Conservation (phyloP, 1,140 invertebrate species). For the Zaprionus davidi region DNA sequence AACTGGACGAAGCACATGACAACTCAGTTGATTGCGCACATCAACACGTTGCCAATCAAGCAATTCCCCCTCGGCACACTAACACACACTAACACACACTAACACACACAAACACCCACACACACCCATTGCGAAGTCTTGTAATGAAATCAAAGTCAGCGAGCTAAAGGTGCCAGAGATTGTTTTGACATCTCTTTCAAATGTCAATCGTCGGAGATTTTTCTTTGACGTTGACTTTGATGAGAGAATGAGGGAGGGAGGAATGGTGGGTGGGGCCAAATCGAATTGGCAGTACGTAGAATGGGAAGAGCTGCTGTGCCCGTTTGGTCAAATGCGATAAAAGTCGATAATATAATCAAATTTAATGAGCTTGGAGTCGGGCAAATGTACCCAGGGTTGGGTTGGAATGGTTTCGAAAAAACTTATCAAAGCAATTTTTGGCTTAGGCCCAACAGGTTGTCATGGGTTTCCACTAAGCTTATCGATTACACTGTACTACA, state of each 20-base stretch:
- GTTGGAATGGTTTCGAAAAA: background rate
- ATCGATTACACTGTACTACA: slow-evolving; percentile 52
- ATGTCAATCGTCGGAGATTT: slow-evolving; percentile 71
- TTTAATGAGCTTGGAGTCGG: slow-evolving; percentile 72
- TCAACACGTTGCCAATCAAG: slow-evolving; percentile 75
- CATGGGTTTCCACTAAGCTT: slow-evolving; percentile 50
- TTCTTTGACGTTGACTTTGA: slow-evolving; percentile 31
- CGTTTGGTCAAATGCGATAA: slow-evolving; percentile 76
- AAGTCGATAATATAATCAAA: slow-evolving; percentile 76
- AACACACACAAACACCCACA: background rate
- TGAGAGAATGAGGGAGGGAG: background rate
- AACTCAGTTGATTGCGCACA: slow-evolving; percentile 71
- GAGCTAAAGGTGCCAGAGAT: slow-evolving; percentile 69
- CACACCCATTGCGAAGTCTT: background rate
- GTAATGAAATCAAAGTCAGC: slow-evolving; percentile 56
- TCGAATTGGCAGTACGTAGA: slow-evolving; percentile 57
- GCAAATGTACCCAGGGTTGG: slow-evolving; percentile 23
- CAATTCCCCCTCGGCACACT: slow-evolving; percentile 13
- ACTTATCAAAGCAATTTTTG: slow-evolving; percentile 58
- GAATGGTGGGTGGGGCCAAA: slow-evolving; percentile 36
- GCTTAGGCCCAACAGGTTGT: slow-evolving; percentile 68
- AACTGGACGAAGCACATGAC: slow-evolving; percentile 39
- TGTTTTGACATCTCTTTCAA: slow-evolving; percentile 82
- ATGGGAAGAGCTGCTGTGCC: slow-evolving; percentile 15
- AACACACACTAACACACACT: background rate